Evolutionary conservation across 2,113 vertebrate genomes (phyloP), one percentile per base, ranked within the genome.

Genomic region (Corynorhinus townsendii): DNA sequence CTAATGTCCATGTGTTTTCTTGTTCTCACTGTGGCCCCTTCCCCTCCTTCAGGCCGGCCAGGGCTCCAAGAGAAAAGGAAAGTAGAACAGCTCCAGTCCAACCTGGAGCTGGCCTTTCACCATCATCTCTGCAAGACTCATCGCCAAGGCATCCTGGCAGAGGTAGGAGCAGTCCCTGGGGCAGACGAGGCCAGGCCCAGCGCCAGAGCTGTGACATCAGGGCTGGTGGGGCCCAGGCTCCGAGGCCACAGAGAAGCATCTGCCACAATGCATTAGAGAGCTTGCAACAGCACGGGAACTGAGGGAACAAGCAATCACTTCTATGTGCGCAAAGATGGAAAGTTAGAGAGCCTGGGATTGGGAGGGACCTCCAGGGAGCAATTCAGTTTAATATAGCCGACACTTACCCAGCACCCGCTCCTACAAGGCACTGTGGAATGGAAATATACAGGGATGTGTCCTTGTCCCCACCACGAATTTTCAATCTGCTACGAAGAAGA

Each of bases 31-130:
- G 26, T 56, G 84, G 66, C 11, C 52, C 59, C 35, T 35, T 76
- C 62, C 35, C 22, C 68, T 94, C 92, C 94, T 56, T 33, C 97
- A 99, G 99, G 98, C 92, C 99, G 99, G 1, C 99, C 99, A 0
- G 99, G 98, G 97, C 98, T 99, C 96, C 99, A 99, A 92, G 99
- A 99, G 66, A 98, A 98, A 92, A 97, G 97, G 49, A 98, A 98
- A 95, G 99, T 99, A 76, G 98, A 99, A 4, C 98, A 98, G 86
- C 98, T 99, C 47, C 99, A 99, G 90, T 98, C 96, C 94, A 98
- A 97, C 4, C 96, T 99, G 96, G 99, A 99, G 69, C 89, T 98
- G 30, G 98, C 99, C 33, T 99, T 99, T 91, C 98, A 94, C 49
- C 98, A 99, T 54, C 98, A 99, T 95, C 96, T 99, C 82, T 98